A percentile compares a stretch with the other conserved stretches of the same genome.
Conservation (phyloP, 1,140 invertebrate species). For the Manduca sexta region DNA sequence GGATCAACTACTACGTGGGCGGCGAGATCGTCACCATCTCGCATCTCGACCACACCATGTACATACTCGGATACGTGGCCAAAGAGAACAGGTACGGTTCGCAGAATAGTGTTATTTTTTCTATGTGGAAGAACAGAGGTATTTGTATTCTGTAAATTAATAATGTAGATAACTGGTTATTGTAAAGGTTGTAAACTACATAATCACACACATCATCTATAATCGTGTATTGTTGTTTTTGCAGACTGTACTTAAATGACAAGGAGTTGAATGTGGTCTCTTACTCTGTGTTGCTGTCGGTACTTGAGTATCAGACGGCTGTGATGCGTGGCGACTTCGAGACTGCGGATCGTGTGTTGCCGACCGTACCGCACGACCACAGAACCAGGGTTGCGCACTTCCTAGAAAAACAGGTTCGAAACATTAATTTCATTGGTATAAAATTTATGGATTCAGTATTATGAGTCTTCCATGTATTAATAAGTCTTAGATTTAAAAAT, state of each 20-base stretch:
- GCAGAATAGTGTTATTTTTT: no score
- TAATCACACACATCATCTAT: no score
- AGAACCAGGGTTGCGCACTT: slow-evolving; percentile 98
- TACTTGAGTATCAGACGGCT: slow-evolving; percentile 99
- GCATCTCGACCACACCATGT: slow-evolving; percentile 94
- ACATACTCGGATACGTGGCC: slow-evolving; percentile 97
- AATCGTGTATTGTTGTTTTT: no score
- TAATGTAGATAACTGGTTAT: no score
- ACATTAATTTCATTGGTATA: no score
- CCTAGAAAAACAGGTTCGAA: slow-evolving; percentile 94
- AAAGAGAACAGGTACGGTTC: slow-evolving; percentile 92
- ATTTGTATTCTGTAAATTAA: no score
- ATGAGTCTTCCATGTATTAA: no score
- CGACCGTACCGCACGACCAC: slow-evolving; percentile 96
- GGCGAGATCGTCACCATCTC: slow-evolving; percentile 99
- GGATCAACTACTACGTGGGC: slow-evolving; percentile 99
- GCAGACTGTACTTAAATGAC: slow-evolving; percentile 95
- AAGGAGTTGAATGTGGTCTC: slow-evolving; percentile 98
- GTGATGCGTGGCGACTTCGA: slow-evolving; percentile 99
- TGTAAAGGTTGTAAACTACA: no score
- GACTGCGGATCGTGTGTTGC: slow-evolving; percentile 95
- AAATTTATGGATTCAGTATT: no score
- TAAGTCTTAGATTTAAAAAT: no score
- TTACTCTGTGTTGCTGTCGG: slow-evolving; percentile 88
- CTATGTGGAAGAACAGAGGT: no score